phyloP scores from a whole-genome alignment of 2,888 invertebrate species.

The Meiosimyza decipiens region DNA sequence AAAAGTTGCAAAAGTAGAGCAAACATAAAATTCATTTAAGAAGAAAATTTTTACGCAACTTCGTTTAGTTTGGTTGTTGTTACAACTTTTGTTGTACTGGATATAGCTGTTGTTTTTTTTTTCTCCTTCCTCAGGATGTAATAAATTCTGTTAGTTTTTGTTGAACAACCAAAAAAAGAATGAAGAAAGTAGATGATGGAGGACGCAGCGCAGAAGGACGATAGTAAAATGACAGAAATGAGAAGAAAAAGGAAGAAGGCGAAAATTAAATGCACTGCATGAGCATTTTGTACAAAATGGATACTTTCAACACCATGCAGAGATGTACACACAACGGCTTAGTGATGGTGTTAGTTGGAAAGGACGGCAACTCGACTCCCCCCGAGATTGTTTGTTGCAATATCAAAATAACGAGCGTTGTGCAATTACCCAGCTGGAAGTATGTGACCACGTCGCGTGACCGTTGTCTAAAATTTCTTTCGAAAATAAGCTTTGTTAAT shows the following conservation, averaged over 20 bases:
- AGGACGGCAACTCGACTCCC: background rate
- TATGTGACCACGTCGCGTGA: no score
- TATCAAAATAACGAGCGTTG: background rate
- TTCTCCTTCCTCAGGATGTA: conserved; percentile 28
- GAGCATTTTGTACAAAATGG: conserved; percentile 25
- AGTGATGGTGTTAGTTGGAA: background rate
- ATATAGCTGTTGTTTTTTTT: conserved; percentile 14
- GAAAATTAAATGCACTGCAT: conserved; percentile 28
- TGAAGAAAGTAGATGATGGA: conserved; percentile 1
- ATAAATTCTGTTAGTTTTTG: conserved; percentile 35
- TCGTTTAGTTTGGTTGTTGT: conserved; percentile 23
- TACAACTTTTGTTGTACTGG: background rate
- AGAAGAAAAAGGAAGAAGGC: conserved; percentile 12
- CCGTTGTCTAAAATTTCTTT: no score
- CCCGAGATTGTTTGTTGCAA: background rate
- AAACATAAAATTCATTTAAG: conserved; percentile 42
- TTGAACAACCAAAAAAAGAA: background rate
- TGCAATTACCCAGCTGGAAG: no score
- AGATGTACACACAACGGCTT: conserved; percentile 9
- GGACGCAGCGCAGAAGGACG: background rate
- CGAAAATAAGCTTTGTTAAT: no score
- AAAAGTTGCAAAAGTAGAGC: conserved; percentile 34
- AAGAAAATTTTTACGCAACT: conserved; percentile 40
- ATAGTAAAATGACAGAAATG: conserved; percentile 9
- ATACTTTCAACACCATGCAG: conserved; percentile 29